phyloP scores from a whole-genome alignment of 2,888 invertebrate species.

The Vanessa cardui region DNA sequence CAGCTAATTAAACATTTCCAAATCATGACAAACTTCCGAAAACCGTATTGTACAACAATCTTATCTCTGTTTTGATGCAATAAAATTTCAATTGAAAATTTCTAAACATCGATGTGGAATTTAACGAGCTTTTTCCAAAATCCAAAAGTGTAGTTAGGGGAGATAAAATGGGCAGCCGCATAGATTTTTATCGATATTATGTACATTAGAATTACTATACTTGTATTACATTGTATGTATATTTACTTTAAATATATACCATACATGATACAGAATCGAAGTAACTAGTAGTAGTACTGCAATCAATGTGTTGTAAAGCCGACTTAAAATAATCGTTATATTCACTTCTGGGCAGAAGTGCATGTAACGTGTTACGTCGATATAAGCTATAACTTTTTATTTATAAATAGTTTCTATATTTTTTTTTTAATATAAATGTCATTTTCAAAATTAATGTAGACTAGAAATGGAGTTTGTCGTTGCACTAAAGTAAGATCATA shows the following conservation, averaged over 20 bases:
- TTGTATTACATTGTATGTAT: too few relatives aligned
- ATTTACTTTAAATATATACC: too few relatives aligned
- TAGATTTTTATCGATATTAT: background rate
- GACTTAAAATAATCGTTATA: too few relatives aligned
- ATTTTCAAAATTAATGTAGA: background rate
- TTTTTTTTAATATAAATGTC: too few relatives aligned
- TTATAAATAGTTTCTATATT: too few relatives aligned
- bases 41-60: constrained; percentile 51
- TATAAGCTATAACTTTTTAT: too few relatives aligned
- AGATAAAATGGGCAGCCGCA: background rate
- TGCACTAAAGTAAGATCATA: constrained; percentile 31
- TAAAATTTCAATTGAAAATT: constrained; percentile 25
- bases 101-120: constrained; percentile 33
- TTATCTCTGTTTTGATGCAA: constrained; percentile 36
- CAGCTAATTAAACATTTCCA: constrained; percentile 65
- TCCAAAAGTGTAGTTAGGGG: background rate
- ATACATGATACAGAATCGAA: too few relatives aligned
- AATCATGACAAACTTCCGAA: constrained; percentile 58
- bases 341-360: too few relatives aligned
- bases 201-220: too few relatives aligned
- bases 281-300: too few relatives aligned
- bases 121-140: constrained; percentile 7
- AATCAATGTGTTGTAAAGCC: too few relatives aligned
- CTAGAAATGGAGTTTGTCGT: constrained; percentile 57
- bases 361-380: too few relatives aligned